These are phyloP conservation scores for Leptocoma aspasia DNA, from an alignment of 2,113 vertebrate species.

Conservation along the genomic window DNA sequence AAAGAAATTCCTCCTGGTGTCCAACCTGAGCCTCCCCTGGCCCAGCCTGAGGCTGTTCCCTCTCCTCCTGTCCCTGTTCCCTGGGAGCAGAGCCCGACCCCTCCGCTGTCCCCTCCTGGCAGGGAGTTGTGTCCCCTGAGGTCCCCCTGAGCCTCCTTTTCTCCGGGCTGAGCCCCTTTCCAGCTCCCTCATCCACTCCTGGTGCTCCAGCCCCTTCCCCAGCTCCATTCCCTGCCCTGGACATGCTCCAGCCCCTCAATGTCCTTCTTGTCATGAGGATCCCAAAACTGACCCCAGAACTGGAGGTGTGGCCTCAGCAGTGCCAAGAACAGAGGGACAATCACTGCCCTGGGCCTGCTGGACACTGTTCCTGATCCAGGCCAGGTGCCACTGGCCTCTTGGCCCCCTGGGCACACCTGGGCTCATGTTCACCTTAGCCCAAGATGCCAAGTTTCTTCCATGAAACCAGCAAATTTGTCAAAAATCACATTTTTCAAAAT, in stretches of 20 bases:
- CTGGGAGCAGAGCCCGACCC: not conserved
- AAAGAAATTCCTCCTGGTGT: rapidly evolving
- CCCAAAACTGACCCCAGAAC: rapidly evolving
- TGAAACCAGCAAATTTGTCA: not conserved
- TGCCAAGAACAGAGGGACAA: rapidly evolving
- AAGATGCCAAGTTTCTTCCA: not conserved
- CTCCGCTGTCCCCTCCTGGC: not conserved
- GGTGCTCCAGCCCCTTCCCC: not conserved
- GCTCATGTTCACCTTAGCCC: not conserved
- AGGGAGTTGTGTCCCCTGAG: not conserved
- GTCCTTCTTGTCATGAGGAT: not conserved
- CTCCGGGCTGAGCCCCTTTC: not conserved
- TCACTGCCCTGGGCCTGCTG: not conserved
- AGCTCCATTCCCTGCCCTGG: not conserved
- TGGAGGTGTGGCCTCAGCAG: not conserved
- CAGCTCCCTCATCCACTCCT: not conserved
- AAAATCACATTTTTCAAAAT: not conserved
- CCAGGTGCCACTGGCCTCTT: not conserved
- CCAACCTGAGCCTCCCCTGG: rapidly evolving
- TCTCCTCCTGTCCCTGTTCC: not conserved
- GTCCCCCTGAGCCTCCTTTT: not conserved
- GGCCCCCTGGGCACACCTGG: not conserved
- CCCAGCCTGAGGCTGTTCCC: rapidly evolving
- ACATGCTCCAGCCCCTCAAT: rapidly evolving
- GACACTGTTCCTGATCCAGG: not conserved